Evolutionary conservation across 1,140 invertebrate species (phyloP).

Genomic region (Lineus longissimus): DNA sequence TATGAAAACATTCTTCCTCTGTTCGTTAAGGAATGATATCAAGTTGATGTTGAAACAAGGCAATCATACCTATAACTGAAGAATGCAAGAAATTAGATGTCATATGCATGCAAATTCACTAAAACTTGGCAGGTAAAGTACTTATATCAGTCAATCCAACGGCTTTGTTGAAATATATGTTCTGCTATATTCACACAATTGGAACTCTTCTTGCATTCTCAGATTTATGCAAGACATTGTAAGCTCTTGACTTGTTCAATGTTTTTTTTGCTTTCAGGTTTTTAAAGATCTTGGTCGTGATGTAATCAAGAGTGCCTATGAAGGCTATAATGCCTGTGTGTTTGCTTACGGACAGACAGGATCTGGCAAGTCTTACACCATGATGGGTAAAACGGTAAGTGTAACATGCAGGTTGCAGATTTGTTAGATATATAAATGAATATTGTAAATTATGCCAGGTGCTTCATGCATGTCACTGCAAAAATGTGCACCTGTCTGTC

Average conservation of each 20-base stretch:
- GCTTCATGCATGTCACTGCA: not conserved
- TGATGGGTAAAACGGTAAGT: constrained; percentile 56
- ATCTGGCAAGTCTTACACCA: constrained; percentile 80
- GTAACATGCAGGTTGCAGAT: constrained; percentile 50
- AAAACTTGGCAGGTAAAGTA: no score
- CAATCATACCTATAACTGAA: not conserved
- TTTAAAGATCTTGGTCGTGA: constrained; percentile 83
- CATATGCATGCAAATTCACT: not conserved
- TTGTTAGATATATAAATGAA: constrained; percentile 5
- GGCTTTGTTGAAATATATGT: no score
- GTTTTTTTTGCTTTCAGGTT: constrained; percentile 56
- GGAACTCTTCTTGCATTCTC: no score
- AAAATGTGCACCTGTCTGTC: not conserved
- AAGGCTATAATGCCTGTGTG: constrained; percentile 93
- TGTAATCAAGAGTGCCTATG: constrained; percentile 71
- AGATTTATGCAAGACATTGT: no score
- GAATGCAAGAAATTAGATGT: not conserved
- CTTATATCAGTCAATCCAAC: no score
- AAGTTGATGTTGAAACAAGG: constrained; percentile 11
- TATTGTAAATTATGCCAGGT: not conserved
- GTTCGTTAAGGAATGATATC: no score
- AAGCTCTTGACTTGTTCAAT: not conserved
- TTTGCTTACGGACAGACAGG: constrained; percentile 96
- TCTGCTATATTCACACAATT: no score
- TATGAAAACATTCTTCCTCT: no score